Base-by-base conservation (phyloP, 2,113 vertebrate species). In the Sapayoa aenigma region DNA sequence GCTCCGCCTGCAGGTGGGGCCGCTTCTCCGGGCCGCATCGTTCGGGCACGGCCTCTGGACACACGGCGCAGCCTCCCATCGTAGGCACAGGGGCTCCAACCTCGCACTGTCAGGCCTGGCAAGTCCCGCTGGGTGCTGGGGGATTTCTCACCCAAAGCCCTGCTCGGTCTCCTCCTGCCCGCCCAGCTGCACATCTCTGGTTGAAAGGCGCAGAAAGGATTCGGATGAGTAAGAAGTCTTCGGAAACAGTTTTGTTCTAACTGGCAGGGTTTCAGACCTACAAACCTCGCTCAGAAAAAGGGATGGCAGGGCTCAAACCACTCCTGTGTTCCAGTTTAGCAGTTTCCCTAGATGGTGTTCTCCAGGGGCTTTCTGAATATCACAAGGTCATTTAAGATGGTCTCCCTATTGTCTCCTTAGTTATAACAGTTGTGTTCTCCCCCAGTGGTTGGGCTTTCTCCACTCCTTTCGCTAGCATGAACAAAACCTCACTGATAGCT, bases 41-140 rank as follows among this genome's bases (percentile, higher is more conserved):
- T 3, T 5, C 2, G 11, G 13, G 2, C 2, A 3, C 2, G 35
- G 22, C 13, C 39, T 35, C 8, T 3, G 37, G 31, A 1, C 20
- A 8, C 9, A 21, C 12, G 20, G 8, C 12, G 23, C 41, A 20
- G 30, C 52, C 44, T 7, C 27, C 23, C 9, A 11, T 44, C 15
- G 2, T 6, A 52, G 19, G 9, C 37, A 55, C 25, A 22, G 25
- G 25, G 16, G 6, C 37, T 52, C 12, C 10, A 10, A 9, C 27
- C 53, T 9, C 23, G 14, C 17, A 11, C 12, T 1, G 35, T 25
- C 72, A 18, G 19, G 47, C 75, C 25, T 1, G 42, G 23, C 12
- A 10, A 28, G 3, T 41, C 15, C 56, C 33, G 4, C 46, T 23
- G 37, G 7, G 3, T 14, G 37, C 44, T 2, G 27, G 18, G 28